phyloP scores from a whole-genome alignment of 2,113 vertebrate genomes.

The Oncorhynchus nerka region DNA sequence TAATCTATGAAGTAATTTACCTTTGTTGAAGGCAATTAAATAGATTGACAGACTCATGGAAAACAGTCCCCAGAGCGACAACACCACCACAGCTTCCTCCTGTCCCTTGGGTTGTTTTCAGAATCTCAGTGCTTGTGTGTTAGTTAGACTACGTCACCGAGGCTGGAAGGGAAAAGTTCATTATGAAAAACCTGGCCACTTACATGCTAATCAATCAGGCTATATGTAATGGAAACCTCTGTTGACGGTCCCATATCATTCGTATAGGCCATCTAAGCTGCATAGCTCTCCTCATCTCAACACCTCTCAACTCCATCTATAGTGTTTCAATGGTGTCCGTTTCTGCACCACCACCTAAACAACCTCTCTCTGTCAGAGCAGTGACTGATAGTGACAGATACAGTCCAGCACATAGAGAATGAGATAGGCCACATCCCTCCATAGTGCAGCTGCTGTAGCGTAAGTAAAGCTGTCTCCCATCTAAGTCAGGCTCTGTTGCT shows the following conservation, averaged over 20 bases:
- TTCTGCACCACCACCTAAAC: slow-evolving; percentile 18
- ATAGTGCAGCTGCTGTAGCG: background rate
- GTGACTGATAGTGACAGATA: slow-evolving; percentile 44
- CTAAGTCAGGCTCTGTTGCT: slow-evolving; percentile 37
- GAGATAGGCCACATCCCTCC: slow-evolving; percentile 42
- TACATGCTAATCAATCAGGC: background rate
- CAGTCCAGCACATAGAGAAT: slow-evolving; percentile 34
- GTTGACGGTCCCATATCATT: no score
- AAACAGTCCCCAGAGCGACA: no score
- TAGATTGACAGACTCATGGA: background rate
- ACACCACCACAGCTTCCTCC: background rate
- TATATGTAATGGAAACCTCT: background rate
- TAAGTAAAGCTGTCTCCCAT: slow-evolving; percentile 37
- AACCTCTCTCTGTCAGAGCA: slow-evolving; percentile 22
- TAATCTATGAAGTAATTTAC: slow-evolving; percentile 70
- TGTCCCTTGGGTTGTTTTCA: background rate
- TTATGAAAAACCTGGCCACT: background rate
- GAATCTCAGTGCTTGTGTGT: background rate
- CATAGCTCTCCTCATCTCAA: background rate
- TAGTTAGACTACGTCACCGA: background rate
- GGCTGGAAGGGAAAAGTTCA: background rate
- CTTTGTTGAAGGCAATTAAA: slow-evolving; percentile 68
- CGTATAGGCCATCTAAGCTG: background rate
- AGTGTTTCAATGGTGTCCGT: background rate
- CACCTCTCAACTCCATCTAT: background rate